These are phyloP conservation scores for Patagioenas fasciata DNA, from an alignment of 2,113 vertebrate genomes.

Conservation along the genomic window DNA sequence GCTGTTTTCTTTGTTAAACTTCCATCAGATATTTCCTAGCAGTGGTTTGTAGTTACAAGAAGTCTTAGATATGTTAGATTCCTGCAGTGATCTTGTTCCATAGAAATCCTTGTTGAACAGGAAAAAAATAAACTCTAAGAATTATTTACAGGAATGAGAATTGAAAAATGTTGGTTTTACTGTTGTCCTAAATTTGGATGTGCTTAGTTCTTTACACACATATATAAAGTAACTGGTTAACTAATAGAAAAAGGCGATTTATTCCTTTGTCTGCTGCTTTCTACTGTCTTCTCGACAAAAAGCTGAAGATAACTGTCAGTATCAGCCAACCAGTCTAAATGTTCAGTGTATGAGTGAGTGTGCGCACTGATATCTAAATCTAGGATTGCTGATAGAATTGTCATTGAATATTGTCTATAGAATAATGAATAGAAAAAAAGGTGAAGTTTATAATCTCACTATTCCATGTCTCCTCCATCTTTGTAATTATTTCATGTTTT, in stretches of 20 bases:
- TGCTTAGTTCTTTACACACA: neutral
- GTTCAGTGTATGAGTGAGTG: neutral
- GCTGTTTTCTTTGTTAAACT: conserved; percentile 19
- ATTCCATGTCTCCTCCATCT: neutral
- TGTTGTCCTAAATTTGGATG: neutral
- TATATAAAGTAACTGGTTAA: neutral
- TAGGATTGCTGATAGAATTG: neutral
- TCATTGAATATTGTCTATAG: neutral
- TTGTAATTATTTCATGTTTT: neutral
- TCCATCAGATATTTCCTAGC: neutral
- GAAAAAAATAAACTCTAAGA: neutral
- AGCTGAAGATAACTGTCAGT: neutral
- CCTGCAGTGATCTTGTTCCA: neutral
- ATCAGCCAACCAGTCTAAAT: neutral
- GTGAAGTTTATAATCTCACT: neutral
- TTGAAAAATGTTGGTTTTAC: neutral
- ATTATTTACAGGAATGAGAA: neutral
- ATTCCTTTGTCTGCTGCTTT: neutral
- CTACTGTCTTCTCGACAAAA: neutral
- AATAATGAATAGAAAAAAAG: neutral
- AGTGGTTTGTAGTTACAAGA: neutral
- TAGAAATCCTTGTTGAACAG: neutral
- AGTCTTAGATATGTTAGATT: neutral
- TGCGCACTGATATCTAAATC: neutral
- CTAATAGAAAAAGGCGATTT: neutral